These are phyloP conservation scores for Sarotherodon lohbergeri DNA, from an alignment of 2,113 vertebrate species.

Conservation along the genomic window DNA sequence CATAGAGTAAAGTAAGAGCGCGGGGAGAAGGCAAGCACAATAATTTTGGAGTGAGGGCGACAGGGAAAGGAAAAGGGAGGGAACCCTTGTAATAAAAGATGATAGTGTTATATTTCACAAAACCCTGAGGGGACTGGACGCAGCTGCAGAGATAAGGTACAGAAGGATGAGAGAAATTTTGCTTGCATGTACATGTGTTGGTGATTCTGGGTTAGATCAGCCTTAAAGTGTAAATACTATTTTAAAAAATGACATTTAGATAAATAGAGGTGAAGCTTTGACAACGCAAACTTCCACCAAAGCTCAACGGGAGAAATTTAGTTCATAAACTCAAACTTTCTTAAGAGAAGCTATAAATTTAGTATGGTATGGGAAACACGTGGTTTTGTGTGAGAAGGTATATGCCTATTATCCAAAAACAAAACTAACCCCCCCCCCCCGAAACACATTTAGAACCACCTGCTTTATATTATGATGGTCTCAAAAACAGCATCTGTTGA, in stretches of 20 bases:
- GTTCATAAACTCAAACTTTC: not conserved
- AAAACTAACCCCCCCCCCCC: not conserved
- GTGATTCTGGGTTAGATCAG: not conserved
- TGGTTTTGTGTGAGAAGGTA: not conserved
- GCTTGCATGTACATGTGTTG: not conserved
- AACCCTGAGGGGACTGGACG: slow-evolving; percentile 5
- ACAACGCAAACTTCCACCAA: not conserved
- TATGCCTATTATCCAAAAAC: slow-evolving; percentile 1
- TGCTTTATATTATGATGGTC: not conserved
- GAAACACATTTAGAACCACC: no score
- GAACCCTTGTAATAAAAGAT: slow-evolving; percentile 23
- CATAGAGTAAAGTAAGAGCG: not conserved
- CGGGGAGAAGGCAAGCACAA: not conserved
- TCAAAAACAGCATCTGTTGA: no score
- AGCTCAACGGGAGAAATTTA: not conserved
- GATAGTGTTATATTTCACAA: slow-evolving; percentile 31
- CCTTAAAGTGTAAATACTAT: not conserved
- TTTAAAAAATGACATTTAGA: not conserved
- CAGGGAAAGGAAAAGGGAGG: not conserved
- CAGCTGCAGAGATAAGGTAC: slow-evolving; percentile 26
- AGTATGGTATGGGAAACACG: not conserved
- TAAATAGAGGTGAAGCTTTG: not conserved
- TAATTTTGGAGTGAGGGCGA: not conserved
- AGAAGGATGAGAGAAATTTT: not conserved
- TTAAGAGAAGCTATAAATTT: not conserved